These are phyloP conservation scores for Leucozona laternaria DNA, from an alignment of 2,888 invertebrate genomes.

Conservation along the genomic window DNA sequence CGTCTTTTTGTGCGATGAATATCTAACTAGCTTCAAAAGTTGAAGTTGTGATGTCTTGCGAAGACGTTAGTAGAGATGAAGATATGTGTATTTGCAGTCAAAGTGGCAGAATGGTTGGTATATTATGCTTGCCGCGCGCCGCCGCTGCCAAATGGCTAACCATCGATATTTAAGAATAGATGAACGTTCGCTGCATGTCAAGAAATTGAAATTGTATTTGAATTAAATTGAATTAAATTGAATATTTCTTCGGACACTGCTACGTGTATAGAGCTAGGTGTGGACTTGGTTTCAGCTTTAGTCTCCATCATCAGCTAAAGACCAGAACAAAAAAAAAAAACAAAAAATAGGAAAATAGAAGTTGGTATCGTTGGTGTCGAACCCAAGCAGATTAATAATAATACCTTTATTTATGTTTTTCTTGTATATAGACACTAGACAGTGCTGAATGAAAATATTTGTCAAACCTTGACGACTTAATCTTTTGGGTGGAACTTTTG, in stretches of 20 bases:
- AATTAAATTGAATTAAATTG: no score
- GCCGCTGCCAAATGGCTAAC: slow-evolving; percentile 46
- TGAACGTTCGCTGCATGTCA: slow-evolving; percentile 42
- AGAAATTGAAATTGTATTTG: slow-evolving; percentile 38
- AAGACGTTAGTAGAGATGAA: slow-evolving; percentile 33
- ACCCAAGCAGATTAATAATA: slow-evolving; percentile 7
- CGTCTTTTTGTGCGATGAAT: slow-evolving; percentile 68
- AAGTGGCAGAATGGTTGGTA: slow-evolving; percentile 32
- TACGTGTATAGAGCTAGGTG: not conserved
- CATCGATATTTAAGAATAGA: slow-evolving; percentile 54
- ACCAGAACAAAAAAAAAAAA: slow-evolving; percentile 15
- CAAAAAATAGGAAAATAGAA: not conserved
- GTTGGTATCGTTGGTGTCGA: not conserved
- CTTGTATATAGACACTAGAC: not conserved
- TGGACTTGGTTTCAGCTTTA: not conserved
- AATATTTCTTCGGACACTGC: slow-evolving; percentile 43
- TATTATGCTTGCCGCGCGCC: not conserved
- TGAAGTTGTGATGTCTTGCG: slow-evolving; percentile 1
- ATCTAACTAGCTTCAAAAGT: slow-evolving; percentile 61
- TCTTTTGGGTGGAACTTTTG: not conserved
- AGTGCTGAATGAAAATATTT: not conserved
- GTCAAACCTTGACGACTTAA: not conserved
- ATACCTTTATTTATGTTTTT: not conserved
- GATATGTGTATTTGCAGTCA: slow-evolving; percentile 28
- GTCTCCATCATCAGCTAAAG: not conserved